phyloP scores from a whole-genome alignment of 2,797 vertebrate species.

The Microctenopoma lineatum region DNA sequence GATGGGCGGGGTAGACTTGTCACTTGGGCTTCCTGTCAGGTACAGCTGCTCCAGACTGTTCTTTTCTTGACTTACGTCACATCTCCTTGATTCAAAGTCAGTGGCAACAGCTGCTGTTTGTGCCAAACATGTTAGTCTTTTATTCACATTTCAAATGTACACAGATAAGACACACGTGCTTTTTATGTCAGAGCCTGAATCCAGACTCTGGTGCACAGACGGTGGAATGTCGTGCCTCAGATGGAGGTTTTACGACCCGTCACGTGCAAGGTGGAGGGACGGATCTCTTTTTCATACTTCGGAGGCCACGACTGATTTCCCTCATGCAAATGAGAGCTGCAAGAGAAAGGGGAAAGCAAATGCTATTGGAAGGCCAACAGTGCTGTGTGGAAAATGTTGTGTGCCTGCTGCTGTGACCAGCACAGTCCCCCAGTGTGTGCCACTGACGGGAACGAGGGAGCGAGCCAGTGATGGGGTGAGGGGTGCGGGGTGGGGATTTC shows the following conservation, averaged over 20 bases:
- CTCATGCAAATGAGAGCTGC: slow-evolving; percentile 82
- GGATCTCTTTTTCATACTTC: slow-evolving; percentile 50
- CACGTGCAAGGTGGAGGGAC: slow-evolving; percentile 44
- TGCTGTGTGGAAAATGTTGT: slow-evolving; percentile 82
- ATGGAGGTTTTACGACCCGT: slow-evolving; percentile 27
- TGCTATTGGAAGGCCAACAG: slow-evolving; percentile 69
- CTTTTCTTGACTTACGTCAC: slow-evolving; percentile 43
- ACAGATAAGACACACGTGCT: slow-evolving; percentile 3
- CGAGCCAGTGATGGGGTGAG: neutral
- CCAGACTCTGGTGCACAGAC: neutral
- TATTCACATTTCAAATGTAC: slow-evolving; percentile 12
- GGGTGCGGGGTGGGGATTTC: slow-evolving; percentile 72
- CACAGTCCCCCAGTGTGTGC: slow-evolving; percentile 80
- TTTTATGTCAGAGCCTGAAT: slow-evolving; percentile 10
- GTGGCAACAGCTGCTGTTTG: slow-evolving; percentile 68
- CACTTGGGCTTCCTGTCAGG: slow-evolving; percentile 72
- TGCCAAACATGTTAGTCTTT: slow-evolving; percentile 34
- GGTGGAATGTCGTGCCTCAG: neutral
- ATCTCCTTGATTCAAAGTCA: slow-evolving; percentile 82
- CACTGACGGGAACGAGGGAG: slow-evolving; percentile 44
- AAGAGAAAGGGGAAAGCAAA: slow-evolving; percentile 73
- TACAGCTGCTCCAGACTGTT: slow-evolving; percentile 75
- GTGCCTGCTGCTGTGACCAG: slow-evolving; percentile 65
- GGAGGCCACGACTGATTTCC: slow-evolving; percentile 78
- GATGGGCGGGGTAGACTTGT: slow-evolving; percentile 31